These are phyloP conservation scores for Rhagologus leucostigma DNA, from an alignment of 2,113 vertebrate genomes.

Conservation along the genomic window DNA sequence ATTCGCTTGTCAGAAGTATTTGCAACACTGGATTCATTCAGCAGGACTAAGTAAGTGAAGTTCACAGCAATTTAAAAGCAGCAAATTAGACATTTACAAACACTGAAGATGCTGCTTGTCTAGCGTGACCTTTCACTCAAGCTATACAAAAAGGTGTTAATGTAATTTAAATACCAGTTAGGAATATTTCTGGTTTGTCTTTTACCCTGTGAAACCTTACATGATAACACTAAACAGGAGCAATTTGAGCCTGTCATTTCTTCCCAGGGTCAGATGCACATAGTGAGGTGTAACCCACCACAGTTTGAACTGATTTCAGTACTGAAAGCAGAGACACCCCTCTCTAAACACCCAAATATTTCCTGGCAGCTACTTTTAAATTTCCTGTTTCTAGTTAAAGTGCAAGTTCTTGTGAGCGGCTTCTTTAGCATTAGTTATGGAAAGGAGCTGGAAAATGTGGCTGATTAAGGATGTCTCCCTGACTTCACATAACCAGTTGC, in stretches of 20 bases:
- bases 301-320: background rate
- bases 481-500: background rate
- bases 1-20: conserved; percentile 73
- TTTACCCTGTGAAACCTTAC: background rate
- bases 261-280: background rate
- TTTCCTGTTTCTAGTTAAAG: background rate
- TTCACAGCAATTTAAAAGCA: conserved; percentile 58
- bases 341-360: background rate
- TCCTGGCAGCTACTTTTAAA: background rate
- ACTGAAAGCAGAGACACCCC: background rate
- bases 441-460: background rate
- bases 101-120: conserved; percentile 46
- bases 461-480: background rate
- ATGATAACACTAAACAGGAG: background rate
- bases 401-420: background rate
- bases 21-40: conserved; percentile 54
- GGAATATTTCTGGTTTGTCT: conserved; percentile 34
- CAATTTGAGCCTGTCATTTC: conserved; percentile 7
- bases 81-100: conserved; percentile 70
- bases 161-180: conserved; percentile 66
- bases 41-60: conserved; percentile 33
- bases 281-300: background rate
- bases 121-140: conserved; percentile 44
- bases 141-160: conserved; percentile 54
- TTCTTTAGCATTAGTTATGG: background rate